Percentiles rank a stretch among this genome's conserved stretches.
Conservation (phyloP, 2,888 invertebrate genomes). For the Mamestra brassicae region DNA sequence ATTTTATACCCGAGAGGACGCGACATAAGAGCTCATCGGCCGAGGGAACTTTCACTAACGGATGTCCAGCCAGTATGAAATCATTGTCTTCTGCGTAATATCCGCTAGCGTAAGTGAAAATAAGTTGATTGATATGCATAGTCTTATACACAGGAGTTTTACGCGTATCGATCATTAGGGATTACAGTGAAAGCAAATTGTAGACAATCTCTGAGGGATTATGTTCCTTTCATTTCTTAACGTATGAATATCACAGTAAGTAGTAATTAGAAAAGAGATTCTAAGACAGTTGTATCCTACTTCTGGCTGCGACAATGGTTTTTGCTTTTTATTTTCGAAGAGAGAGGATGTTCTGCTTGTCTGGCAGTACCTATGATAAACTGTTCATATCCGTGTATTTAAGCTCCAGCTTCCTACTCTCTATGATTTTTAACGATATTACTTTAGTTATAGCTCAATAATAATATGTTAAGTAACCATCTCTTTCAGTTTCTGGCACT, state of each 20-base stretch:
- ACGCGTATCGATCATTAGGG: conserved; percentile 33
- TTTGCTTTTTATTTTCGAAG: too few species aligned
- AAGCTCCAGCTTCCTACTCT: too few species aligned
- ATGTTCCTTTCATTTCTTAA: conserved; percentile 22
- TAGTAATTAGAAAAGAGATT: neutral
- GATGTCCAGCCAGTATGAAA: conserved; percentile 14
- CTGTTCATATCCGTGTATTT: too few species aligned
- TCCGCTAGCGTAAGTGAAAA: conserved; percentile 36
- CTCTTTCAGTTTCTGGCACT: too few species aligned
- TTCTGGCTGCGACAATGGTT: too few species aligned
- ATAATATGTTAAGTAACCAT: too few species aligned
- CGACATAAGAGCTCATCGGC: conserved; percentile 6
- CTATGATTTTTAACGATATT: too few species aligned
- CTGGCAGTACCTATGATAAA: too few species aligned
- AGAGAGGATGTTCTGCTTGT: too few species aligned
- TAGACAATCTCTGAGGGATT: conserved; percentile 23
- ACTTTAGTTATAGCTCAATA: too few species aligned
- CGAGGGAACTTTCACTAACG: conserved; percentile 39
- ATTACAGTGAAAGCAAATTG: conserved; percentile 36
- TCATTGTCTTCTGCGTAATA: conserved; percentile 29
- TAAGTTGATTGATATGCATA: conserved; percentile 39
- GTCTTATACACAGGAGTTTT: conserved; percentile 21
- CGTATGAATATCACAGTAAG: neutral
- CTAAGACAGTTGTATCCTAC: too few species aligned
- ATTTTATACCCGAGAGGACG: conserved; percentile 27